Evolutionary conservation across 2,888 invertebrate genomes (phyloP).

Genomic region (Calameuta idolon): DNA sequence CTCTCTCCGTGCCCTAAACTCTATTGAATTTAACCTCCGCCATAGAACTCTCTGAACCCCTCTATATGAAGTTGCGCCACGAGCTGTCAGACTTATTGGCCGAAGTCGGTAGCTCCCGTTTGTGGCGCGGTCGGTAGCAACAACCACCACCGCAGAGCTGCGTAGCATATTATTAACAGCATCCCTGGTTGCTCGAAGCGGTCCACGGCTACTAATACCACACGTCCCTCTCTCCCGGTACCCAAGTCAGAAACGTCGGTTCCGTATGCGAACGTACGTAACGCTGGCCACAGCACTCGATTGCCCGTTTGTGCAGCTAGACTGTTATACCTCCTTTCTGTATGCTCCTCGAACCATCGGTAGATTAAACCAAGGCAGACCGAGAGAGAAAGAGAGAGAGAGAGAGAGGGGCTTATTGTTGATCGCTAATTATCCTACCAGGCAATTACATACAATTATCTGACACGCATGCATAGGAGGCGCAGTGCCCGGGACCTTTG

Average conservation of each 20-base stretch:
- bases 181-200: slow-evolving; percentile 39
- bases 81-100: slow-evolving; percentile 9
- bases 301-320: not conserved
- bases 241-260: not conserved
- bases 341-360: not conserved
- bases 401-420: slow-evolving; percentile 49
- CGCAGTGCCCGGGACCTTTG: slow-evolving; percentile 4
- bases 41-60: not conserved
- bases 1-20: not conserved
- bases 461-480: slow-evolving; percentile 56
- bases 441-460: slow-evolving; percentile 63
- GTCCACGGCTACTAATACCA: slow-evolving; percentile 43
- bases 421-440: slow-evolving; percentile 64
- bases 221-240: slow-evolving; percentile 7
- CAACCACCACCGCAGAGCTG: slow-evolving; percentile 41
- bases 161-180: slow-evolving; percentile 52
- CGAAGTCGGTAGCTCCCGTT: slow-evolving; percentile 29
- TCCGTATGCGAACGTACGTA: not conserved
- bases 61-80: not conserved
- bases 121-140: slow-evolving; percentile 27
- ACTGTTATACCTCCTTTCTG: not conserved
- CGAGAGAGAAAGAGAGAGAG: not conserved
- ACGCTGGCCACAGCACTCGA: not conserved
- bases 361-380: not conserved
- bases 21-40: not conserved